Evolutionary conservation across 2,888 invertebrate species (phyloP).

Genomic region (Xestia ashworthii): DNA sequence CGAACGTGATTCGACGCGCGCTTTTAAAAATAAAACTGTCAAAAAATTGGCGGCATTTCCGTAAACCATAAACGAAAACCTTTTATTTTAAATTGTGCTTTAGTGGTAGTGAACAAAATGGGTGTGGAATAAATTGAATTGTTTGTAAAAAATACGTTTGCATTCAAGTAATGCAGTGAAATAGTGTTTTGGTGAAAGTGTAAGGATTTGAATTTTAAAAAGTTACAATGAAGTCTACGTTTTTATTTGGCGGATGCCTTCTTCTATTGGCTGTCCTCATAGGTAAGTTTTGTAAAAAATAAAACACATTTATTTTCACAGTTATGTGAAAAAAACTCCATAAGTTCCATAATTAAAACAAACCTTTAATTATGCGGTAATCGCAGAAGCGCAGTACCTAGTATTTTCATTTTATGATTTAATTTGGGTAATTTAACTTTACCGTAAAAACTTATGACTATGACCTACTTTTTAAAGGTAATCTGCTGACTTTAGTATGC

Average conservation of each 20-base stretch:
- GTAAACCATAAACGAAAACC: slow-evolving; percentile 58
- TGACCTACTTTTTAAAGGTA: slow-evolving; percentile 63
- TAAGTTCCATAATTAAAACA: neutral
- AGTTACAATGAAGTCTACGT: slow-evolving; percentile 80
- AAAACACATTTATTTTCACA: neutral
- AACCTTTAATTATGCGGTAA: slow-evolving; percentile 2
- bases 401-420: slow-evolving; percentile 15
- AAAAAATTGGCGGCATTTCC: slow-evolving; percentile 71
- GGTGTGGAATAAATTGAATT: slow-evolving; percentile 65
- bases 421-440: slow-evolving; percentile 39
- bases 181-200: slow-evolving; percentile 84
- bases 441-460: slow-evolving; percentile 30
- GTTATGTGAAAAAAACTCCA: neutral
- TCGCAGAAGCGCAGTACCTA: neutral
- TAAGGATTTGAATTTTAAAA: slow-evolving; percentile 76
- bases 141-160: slow-evolving; percentile 46
- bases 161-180: slow-evolving; percentile 76
- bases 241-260: slow-evolving; percentile 79
- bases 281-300: slow-evolving; percentile 74
- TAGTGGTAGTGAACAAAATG: slow-evolving; percentile 66
- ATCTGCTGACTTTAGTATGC: slow-evolving; percentile 50
- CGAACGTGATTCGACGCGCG: slow-evolving; percentile 81
- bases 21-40: slow-evolving; percentile 63
- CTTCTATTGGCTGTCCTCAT: slow-evolving; percentile 78
- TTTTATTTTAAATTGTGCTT: slow-evolving; percentile 44